A percentile compares a stretch with the other conserved stretches of the same genome.
Evolutionary conservation across 1,140 invertebrate genomes (phyloP).

Genomic region (Alviniconcha marisindica): DNA sequence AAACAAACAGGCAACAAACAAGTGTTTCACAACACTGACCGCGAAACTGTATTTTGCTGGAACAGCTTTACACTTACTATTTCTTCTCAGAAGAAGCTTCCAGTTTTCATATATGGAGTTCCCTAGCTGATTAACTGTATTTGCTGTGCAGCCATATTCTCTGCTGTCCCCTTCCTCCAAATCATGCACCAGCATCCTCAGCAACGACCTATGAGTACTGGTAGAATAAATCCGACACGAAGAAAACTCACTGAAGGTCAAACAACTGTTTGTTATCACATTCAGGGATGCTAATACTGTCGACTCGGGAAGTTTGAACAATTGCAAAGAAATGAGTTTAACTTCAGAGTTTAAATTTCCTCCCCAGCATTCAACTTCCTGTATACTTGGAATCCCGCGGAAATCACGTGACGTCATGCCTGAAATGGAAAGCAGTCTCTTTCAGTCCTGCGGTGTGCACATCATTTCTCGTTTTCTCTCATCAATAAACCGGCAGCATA

Average conservation of each 20-base stretch:
- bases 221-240: constrained; percentile 5
- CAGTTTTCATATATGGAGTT: background rate
- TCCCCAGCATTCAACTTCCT: constrained; percentile 38
- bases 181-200: constrained; percentile 17
- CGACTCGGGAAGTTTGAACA: background rate
- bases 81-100: background rate
- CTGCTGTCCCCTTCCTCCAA: constrained; percentile 22
- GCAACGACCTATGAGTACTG: background rate
- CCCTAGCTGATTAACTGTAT: background rate
- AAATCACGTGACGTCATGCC: constrained; percentile 24
- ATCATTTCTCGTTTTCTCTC: no score
- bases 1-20: no score
- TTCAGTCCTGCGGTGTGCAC: no score
- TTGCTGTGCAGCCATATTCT: constrained; percentile 20
- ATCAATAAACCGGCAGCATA: no score
- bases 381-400: constrained; percentile 26
- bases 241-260: constrained; percentile 2
- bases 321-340: constrained; percentile 16
- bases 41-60: no score
- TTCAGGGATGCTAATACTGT: constrained; percentile 4
- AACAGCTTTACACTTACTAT: constrained; percentile 20
- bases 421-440: no score
- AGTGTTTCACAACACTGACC: no score
- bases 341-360: constrained; percentile 13
- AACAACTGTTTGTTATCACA: constrained; percentile 5